phyloP scores from a whole-genome alignment of 2,797 vertebrate genomes.

The Euthynnus affinis region DNA sequence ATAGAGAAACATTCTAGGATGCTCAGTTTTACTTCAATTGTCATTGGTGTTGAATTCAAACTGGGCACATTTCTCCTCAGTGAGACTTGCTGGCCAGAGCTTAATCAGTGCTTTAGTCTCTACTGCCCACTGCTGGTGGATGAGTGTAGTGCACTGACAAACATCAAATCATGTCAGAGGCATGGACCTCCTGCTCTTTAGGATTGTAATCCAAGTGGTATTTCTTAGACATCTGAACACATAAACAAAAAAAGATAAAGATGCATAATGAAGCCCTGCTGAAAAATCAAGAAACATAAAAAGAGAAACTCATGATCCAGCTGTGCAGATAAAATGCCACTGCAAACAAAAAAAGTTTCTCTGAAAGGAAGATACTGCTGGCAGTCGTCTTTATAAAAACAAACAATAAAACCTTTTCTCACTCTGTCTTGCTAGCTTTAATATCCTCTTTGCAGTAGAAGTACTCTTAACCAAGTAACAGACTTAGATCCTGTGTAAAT shows the following conservation, averaged over 20 bases:
- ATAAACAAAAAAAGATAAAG: too few relatives aligned
- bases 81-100: neutral
- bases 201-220: neutral
- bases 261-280: too few relatives aligned
- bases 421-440: neutral
- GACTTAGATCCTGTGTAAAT: neutral
- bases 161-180: neutral
- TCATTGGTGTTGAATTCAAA: neutral
- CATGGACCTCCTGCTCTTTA: neutral
- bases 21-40: too few relatives aligned
- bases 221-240: neutral
- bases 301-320: too few relatives aligned
- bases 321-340: neutral
- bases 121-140: constrained; percentile 52
- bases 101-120: neutral
- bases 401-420: neutral
- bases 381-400: neutral
- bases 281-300: neutral
- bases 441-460: too few relatives aligned
- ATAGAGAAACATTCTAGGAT: neutral
- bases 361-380: too few relatives aligned
- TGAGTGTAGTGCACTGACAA: constrained; percentile 21
- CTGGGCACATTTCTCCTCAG: neutral
- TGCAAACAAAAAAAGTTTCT: neutral
- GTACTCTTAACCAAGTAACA: neutral